These are phyloP conservation scores for Cylloceria caligata DNA, from an alignment of 2,888 invertebrate genomes.

Conservation along the genomic window DNA sequence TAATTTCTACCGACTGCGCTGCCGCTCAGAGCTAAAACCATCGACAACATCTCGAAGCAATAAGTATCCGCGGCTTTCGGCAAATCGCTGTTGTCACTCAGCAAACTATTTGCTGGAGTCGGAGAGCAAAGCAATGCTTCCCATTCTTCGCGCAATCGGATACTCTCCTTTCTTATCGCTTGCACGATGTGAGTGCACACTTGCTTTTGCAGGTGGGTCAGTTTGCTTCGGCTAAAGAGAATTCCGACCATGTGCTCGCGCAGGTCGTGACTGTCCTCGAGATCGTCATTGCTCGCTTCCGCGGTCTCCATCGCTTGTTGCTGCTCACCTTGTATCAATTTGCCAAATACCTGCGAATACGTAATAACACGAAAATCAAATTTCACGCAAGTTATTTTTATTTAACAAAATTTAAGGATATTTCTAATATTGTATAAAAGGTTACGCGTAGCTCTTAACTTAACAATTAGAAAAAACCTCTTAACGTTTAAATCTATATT, in stretches of 20 bases:
- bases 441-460: no score
- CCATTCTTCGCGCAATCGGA: conserved; percentile 96
- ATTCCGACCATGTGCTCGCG: conserved; percentile 99
- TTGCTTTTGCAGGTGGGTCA: conserved; percentile 97
- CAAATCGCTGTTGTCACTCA: conserved; percentile 85
- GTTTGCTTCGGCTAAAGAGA: conserved; percentile 95
- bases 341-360: conserved; percentile 92
- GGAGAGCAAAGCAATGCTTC: conserved; percentile 88
- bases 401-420: no score
- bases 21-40: conserved; percentile 97
- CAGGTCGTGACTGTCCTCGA: conserved; percentile 88
- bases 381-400: conserved; percentile 14
- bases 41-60: conserved; percentile 98
- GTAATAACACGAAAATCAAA: neutral
- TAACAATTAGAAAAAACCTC: no score
- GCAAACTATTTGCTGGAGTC: conserved; percentile 82
- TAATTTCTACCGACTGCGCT: conserved; percentile 96
- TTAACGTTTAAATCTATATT: neutral
- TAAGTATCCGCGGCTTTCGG: conserved; percentile 92
- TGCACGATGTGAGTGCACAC: conserved; percentile 94
- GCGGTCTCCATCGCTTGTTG: conserved; percentile 81
- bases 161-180: conserved; percentile 95
- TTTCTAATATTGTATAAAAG: no score
- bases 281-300: conserved; percentile 81
- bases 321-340: conserved; percentile 91